Evolutionary conservation across 2,888 invertebrate genomes (phyloP).

Genomic region (Mythimna ferrago): DNA sequence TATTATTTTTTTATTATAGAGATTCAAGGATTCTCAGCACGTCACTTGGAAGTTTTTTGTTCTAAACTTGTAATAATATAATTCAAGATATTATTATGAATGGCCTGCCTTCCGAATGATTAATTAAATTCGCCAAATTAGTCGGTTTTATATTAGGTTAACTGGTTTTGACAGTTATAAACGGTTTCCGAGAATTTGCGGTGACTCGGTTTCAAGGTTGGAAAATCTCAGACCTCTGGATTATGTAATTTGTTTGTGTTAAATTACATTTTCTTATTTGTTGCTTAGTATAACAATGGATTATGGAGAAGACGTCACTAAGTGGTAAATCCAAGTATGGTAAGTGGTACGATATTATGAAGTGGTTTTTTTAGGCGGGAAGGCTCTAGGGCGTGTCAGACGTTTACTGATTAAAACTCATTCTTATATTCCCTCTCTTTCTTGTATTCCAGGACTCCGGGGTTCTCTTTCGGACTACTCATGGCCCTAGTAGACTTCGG

Average conservation of each 20-base stretch:
- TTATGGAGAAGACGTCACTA: slow-evolving; percentile 5
- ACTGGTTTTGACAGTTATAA: slow-evolving; percentile 46
- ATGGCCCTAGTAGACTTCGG: too few relatives aligned
- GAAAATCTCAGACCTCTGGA: slow-evolving; percentile 1
- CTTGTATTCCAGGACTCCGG: too few relatives aligned
- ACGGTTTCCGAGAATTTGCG: slow-evolving; percentile 17
- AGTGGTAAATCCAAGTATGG: neutral
- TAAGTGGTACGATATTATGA: too few relatives aligned
- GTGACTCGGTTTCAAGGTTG: slow-evolving; percentile 15
- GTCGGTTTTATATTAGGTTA: slow-evolving; percentile 21
- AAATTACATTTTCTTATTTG: neutral
- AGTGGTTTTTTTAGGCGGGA: too few relatives aligned
- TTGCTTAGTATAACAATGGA: slow-evolving; percentile 5
- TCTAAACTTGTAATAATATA: slow-evolving; percentile 44
- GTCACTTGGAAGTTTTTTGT: slow-evolving; percentile 60
- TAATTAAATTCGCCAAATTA: slow-evolving; percentile 55
- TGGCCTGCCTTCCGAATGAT: slow-evolving; percentile 35
- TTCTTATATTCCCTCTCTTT: too few relatives aligned
- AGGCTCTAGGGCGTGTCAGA: too few relatives aligned
- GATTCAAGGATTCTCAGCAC: slow-evolving; percentile 74
- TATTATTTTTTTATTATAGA: slow-evolving; percentile 61
- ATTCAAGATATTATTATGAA: slow-evolving; percentile 42
- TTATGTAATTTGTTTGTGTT: slow-evolving; percentile 5
- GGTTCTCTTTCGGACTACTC: too few relatives aligned
- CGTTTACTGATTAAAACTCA: too few relatives aligned